Evolutionary conservation across 2,113 vertebrate species (phyloP).

Genomic region (Nothocercus nigrocapillus): DNA sequence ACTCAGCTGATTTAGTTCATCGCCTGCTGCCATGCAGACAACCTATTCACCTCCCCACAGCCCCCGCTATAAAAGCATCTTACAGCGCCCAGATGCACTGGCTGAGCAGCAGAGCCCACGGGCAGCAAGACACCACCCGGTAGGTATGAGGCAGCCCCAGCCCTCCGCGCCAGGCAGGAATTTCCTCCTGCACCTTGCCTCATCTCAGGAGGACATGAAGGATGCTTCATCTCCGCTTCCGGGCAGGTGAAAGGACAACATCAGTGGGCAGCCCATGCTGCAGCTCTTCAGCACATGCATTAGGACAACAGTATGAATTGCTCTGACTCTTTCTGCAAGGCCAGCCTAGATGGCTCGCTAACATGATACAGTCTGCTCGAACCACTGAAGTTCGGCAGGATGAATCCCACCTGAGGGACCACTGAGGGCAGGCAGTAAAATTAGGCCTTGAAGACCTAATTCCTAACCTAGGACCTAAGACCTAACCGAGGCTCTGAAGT

Average conservation of each 20-base stretch:
- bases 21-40: neutral
- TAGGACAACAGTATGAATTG: neutral
- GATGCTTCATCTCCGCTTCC: neutral
- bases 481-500: accelerated
- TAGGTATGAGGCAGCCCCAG: neutral
- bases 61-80: neutral
- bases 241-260: neutral
- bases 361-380: too few relatives aligned
- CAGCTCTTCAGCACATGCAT: too few relatives aligned
- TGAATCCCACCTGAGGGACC: neutral
- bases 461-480: too few relatives aligned
- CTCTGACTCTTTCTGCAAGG: neutral
- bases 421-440: neutral
- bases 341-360: neutral
- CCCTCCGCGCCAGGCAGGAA: neutral
- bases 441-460: neutral
- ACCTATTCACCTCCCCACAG: neutral
- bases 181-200: neutral
- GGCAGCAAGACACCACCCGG: too few relatives aligned
- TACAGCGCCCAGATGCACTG: neutral
- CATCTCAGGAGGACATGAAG: neutral
- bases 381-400: neutral
- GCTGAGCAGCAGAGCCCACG: too few relatives aligned
- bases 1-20: neutral
- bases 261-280: neutral